Evolutionary conservation across 2,113 vertebrate genomes (phyloP).

Genomic region (Varanus salvator): DNA sequence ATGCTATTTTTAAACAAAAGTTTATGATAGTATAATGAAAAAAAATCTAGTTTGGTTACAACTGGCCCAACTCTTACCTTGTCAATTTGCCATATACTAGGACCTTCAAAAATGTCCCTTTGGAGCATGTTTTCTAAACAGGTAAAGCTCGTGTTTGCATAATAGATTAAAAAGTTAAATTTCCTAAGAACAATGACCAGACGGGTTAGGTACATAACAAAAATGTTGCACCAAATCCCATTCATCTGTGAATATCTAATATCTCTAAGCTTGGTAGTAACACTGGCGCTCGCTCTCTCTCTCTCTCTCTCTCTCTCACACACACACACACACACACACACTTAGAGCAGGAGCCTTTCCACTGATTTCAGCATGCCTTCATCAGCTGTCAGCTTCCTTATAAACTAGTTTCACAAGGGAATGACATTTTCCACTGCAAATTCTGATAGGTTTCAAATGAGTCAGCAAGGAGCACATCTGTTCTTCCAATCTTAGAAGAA

Average conservation of each 20-base stretch:
- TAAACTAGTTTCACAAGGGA: background rate
- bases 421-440: conserved; percentile 11
- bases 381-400: conserved; percentile 11
- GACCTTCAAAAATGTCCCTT: background rate
- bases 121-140: background rate
- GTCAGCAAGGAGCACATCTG: background rate
- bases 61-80: background rate
- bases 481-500: background rate
- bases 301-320: background rate
- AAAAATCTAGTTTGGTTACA: background rate
- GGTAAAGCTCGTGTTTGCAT: no score
- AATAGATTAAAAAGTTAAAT: background rate
- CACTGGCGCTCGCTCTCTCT: background rate
- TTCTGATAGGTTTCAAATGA: background rate
- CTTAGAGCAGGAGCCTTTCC: background rate
- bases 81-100: background rate
- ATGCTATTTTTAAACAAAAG: background rate
- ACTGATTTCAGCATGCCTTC: background rate
- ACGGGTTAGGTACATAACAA: background rate
- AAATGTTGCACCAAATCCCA: background rate
- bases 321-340: background rate
- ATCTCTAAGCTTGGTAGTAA: background rate
- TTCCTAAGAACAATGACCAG: background rate
- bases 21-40: background rate
- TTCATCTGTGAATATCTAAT: background rate